Base-by-base conservation (phyloP, 2,797 vertebrate genomes). In the Lophotriccus pileatus region DNA sequence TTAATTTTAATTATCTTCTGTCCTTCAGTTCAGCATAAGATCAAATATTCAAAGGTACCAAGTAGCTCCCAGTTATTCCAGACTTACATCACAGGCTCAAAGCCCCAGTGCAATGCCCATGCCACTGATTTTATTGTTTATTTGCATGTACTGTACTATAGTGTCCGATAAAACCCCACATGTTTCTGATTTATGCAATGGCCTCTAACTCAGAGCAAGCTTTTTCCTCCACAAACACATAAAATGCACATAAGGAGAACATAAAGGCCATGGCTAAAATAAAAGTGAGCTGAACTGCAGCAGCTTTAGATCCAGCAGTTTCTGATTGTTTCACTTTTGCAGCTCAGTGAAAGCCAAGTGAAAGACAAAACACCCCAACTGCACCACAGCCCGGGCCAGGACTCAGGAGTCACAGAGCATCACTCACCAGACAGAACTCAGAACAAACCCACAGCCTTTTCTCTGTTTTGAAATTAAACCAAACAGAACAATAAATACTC, bases 161-260 rank as follows among this genome's bases (percentile, higher is more conserved):
- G 60, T 7, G 43, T 68, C 62, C 0, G 0, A 63, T 53, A 74
- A 74, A 92, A 89, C 47, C 50, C 1, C 79, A 90, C 19, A 2
- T 43, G 36, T 59, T 21, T 94, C 91, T 89, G 55, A 77, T 87
- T 92, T 77, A 56, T 9, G 1, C 36, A 62, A 46, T 4, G 37
- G 64, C 46, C 70, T 90, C 86, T 94, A 87, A 92, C 75, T 91
- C 85, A 70, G 39, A 92, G 79, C 32, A 41, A 77, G 74, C 28
- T 88, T 89, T 90, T 90, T 49, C 80, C 87, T 91, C 72, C 69
- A 67, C 41, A 75, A 74, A 64, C 50, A 46, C 44, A 52, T 79
- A 77, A 94, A 94, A 93, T 9, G 36, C 90, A 78, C 79, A 46
- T 68, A 69, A 91, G 41, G 74, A 94, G 85, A 75, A 89, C 85